Base-by-base conservation (phyloP, 2,113 vertebrate species). In the Lipophrys pholis region DNA sequence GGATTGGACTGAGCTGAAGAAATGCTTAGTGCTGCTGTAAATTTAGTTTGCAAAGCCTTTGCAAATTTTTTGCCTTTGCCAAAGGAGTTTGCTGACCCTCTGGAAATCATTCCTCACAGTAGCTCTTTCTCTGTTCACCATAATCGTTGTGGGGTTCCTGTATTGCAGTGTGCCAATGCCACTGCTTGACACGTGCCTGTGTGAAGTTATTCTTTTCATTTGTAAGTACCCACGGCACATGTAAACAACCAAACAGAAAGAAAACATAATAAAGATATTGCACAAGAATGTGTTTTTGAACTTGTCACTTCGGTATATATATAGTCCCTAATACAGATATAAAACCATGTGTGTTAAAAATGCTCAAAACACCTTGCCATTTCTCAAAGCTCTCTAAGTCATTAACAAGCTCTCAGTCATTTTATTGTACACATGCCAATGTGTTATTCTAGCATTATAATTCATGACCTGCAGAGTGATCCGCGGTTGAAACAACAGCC, bases 391-490 rank as follows among this genome's bases (percentile, higher is more conserved):
- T n/a, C n/a, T n/a, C n/a, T n/a, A n/a, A n/a, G n/a, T n/a, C n/a
- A n/a, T 72, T 62, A 78, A 62, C 67, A 69, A 69, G 42, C 40
- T 5, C 54, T 21, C 41, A 58, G 60, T 55, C 71, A 46, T 72
- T 74, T 80, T 42, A 69, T 76, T 57, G 59, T 81, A 41, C 62
- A 61, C 59, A 73, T 88, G 80, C 57, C 82, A 74, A 88, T 73
- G 72, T 56, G 6, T 74, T 87, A 77, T 83, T 90, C 73, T 67
- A 56, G 63, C 17, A 21, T 65, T 74, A 85, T 89, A 80, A 86
- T 88, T 89, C 59, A 88, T 73, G 59, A 62, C 68, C 69, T 69
- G n/a, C n/a, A n/a, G n/a, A 59, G 66, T 21, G 38, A 65, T 82
- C 41, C 45, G 68, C 11, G 45, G 56, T 80, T 69, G 36, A 70